Conservation (phyloP, 2,797 vertebrate genomes). For the Phataginus tetradactyla region DNA sequence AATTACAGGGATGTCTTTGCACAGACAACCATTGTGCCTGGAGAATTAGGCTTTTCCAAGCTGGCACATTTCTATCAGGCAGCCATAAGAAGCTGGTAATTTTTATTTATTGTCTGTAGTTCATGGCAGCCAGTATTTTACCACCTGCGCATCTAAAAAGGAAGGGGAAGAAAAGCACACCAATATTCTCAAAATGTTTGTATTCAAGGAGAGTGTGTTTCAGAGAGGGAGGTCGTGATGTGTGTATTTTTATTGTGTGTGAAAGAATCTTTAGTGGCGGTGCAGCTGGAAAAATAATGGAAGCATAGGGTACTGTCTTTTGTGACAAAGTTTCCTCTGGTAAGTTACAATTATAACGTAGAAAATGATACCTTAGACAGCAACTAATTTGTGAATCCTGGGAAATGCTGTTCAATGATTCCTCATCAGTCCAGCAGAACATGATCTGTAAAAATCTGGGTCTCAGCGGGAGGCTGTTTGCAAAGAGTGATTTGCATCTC, state of each 20-base stretch:
- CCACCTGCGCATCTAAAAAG: conserved; percentile 81
- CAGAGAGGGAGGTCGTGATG: conserved; percentile 81
- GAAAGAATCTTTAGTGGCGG: conserved; percentile 78
- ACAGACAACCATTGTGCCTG: conserved; percentile 19
- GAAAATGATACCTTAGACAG: conserved; percentile 83
- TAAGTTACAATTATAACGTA: conserved; percentile 85
- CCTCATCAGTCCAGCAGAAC: conserved; percentile 84
- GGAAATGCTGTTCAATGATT: conserved; percentile 81
- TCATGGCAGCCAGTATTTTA: conserved; percentile 85
- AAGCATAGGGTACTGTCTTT: conserved; percentile 82
- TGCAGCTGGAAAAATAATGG: conserved; percentile 86
- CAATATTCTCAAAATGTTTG: conserved; percentile 85
- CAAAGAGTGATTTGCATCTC: conserved; percentile 87
- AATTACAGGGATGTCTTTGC: not conserved
- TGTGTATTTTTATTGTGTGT: conserved; percentile 82
- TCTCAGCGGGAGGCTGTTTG: conserved; percentile 82
- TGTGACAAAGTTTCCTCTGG: conserved; percentile 86
- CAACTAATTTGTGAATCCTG: conserved; percentile 85
- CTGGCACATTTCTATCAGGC: conserved; percentile 76
- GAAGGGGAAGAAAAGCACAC: conserved; percentile 82
- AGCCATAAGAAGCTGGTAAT: conserved; percentile 77
- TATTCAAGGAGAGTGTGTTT: conserved; percentile 83
- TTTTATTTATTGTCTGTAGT: conserved; percentile 78
- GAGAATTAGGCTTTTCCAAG: conserved; percentile 50
- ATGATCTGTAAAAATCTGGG: conserved; percentile 86